Evolutionary conservation across 1,140 invertebrate genomes (phyloP).

Genomic region (Hylaeus anthracinus): DNA sequence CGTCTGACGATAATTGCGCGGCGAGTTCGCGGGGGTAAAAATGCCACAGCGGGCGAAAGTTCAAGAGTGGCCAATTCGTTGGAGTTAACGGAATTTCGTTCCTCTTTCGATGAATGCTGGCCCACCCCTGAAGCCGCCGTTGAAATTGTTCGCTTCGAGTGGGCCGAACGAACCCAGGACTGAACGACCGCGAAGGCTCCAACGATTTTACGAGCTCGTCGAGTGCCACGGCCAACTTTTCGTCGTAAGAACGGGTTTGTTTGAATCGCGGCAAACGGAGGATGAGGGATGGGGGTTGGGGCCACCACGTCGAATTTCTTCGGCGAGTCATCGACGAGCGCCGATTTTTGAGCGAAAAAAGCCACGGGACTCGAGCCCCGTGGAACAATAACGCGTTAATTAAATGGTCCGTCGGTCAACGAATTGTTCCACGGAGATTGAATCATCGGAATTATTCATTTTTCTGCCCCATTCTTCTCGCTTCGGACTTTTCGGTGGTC

Average conservation of each 20-base stretch:
- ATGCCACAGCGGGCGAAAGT: slow-evolving; percentile 2
- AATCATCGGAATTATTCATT: not conserved
- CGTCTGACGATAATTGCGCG: slow-evolving; percentile 16
- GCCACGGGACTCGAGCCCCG: not conserved
- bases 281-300: not conserved
- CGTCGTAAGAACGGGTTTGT: not conserved
- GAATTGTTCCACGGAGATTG: not conserved
- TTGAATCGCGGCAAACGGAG: not conserved
- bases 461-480: not conserved
- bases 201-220: slow-evolving; percentile 9
- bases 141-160: slow-evolving; percentile 44
- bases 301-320: not conserved
- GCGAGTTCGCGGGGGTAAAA: slow-evolving; percentile 16
- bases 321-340: not conserved
- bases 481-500: not conserved
- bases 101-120: slow-evolving; percentile 34
- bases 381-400: slow-evolving; percentile 9
- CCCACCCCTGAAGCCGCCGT: slow-evolving; percentile 7
- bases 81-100: slow-evolving; percentile 46
- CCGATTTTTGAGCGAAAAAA: not conserved
- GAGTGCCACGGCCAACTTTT: slow-evolving; percentile 26
- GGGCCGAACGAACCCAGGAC: not conserved
- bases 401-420: slow-evolving; percentile 2
- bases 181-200: not conserved
- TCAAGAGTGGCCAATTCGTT: slow-evolving; percentile 28